Evolutionary conservation across 2,113 vertebrate genomes (phyloP), one percentile per base, ranked within the genome.

Genomic region (Cettia cetti): DNA sequence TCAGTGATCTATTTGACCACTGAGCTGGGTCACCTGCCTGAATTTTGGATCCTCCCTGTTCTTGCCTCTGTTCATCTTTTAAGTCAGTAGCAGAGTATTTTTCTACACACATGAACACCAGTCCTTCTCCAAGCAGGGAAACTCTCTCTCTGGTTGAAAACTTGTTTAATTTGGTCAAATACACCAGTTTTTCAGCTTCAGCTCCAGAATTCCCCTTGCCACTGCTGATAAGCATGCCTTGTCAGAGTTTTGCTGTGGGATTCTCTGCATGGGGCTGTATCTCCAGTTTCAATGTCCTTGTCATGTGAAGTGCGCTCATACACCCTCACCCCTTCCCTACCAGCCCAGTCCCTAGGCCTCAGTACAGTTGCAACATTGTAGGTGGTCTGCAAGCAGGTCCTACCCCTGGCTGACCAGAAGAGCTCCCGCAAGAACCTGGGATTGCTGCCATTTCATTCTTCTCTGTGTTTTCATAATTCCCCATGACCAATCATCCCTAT

Each of bases 261-360:
- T 76, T 57, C 79, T 80, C 59, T 69, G 40, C 54, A 45, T 1
- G 3, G 31, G 30, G n/a, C 27, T 57, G 9, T 37, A 68, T 57
- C n/a, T 82, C 59, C 57, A n/a, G 15, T 68, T 72, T 79, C 52
- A 68, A 4, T 13, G 45, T 35, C 84, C 60, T 81, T 70, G 59
- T 44, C 76, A 65, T 1, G 0, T 16, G 0, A 45, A 35, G 15
- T 7, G 11, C 22, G 15, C 15, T 40, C 30, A 16, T 5, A 20
- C 28, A 57, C 10, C 14, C 18, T 57, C 0, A 0, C 28, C 22
- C 64, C 15, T 65, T 40, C 16, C 14, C 42, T 79, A 16, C 56
- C 44, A 49, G 57, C 39, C 28, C 59, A 87, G 35, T 33, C 33
- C 39, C 52, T 54, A 6, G 1, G 20, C 57, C 28, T 31, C 3